Conservation (phyloP, 2,888 invertebrate species). For the Sepioteuthis lessoniana region DNA sequence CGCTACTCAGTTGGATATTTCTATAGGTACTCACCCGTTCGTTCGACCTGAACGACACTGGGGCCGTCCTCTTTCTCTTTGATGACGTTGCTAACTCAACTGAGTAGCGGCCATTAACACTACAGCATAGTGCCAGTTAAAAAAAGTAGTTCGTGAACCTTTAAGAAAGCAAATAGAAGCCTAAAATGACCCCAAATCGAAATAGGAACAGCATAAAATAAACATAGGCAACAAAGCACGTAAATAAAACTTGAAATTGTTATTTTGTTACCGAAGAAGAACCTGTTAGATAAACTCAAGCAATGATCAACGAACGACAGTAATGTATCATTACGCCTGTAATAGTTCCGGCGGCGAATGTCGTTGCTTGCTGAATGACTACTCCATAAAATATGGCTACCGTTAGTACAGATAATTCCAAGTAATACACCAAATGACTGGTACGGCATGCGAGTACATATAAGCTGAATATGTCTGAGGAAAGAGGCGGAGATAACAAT, state of each 20-base stretch:
- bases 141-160: slow-evolving; percentile 33
- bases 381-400: slow-evolving; percentile 47
- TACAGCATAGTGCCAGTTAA: not conserved
- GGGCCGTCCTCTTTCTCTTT: slow-evolving; percentile 12
- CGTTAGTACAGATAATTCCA: slow-evolving; percentile 38
- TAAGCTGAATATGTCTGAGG: slow-evolving; percentile 43
- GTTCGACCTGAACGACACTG: slow-evolving; percentile 39
- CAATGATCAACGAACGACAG: not conserved
- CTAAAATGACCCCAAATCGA: not conserved
- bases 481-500: slow-evolving; percentile 43
- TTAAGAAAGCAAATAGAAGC: not conserved
- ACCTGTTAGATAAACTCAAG: not conserved
- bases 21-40: slow-evolving; percentile 43
- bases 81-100: slow-evolving; percentile 47
- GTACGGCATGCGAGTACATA: slow-evolving; percentile 38
- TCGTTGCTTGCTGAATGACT: slow-evolving; percentile 45
- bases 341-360: slow-evolving; percentile 49
- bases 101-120: slow-evolving; percentile 40
- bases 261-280: not conserved
- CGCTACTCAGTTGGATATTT: slow-evolving; percentile 37
- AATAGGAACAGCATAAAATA: not conserved
- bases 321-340: slow-evolving; percentile 41
- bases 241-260: not conserved
- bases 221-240: not conserved
- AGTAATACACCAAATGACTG: slow-evolving; percentile 34